phyloP scores from a whole-genome alignment of 2,797 vertebrate genomes.

The Gobionotothen gibberifrons region DNA sequence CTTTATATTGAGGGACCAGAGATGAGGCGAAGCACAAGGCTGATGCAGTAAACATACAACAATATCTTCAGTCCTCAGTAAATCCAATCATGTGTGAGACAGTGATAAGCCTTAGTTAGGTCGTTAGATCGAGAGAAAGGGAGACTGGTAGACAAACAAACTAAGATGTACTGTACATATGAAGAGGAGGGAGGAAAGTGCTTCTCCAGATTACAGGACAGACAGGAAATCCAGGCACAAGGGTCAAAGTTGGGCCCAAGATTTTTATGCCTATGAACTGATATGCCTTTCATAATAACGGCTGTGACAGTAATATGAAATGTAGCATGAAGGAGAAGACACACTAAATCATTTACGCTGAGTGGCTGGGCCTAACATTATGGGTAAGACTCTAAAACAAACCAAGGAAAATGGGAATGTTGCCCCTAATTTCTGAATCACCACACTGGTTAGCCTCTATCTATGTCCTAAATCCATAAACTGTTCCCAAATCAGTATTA shows the following conservation, averaged over 20 bases:
- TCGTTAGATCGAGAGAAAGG: constrained; percentile 6
- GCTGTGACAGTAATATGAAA: constrained; percentile 60
- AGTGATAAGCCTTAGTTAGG: constrained; percentile 42
- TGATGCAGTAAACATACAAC: not conserved
- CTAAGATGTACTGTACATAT: constrained; percentile 23
- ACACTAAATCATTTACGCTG: constrained; percentile 33
- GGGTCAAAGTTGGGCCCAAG: constrained; percentile 55
- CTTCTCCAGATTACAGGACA: constrained; percentile 73
- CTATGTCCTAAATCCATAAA: not conserved
- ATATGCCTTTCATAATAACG: constrained; percentile 58
- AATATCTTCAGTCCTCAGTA: not conserved
- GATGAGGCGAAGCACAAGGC: constrained; percentile 14
- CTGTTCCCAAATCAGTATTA: not conserved
- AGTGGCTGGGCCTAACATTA: constrained; percentile 9
- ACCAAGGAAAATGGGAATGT: not conserved
- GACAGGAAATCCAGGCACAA: constrained; percentile 67
- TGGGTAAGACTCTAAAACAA: constrained; percentile 3
- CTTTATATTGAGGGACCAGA: constrained; percentile 31
- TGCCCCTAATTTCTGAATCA: too few relatives aligned
- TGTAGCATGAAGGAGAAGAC: constrained; percentile 57
- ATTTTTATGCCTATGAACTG: constrained; percentile 65
- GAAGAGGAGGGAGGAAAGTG: constrained; percentile 35
- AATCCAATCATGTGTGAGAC: constrained; percentile 27
- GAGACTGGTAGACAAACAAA: constrained; percentile 32
- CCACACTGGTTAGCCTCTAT: too few relatives aligned